Percentiles rank a stretch among this genome's conserved stretches.
Conservation (phyloP, 2,113 vertebrate species). For the Aldabrachelys gigantea region DNA sequence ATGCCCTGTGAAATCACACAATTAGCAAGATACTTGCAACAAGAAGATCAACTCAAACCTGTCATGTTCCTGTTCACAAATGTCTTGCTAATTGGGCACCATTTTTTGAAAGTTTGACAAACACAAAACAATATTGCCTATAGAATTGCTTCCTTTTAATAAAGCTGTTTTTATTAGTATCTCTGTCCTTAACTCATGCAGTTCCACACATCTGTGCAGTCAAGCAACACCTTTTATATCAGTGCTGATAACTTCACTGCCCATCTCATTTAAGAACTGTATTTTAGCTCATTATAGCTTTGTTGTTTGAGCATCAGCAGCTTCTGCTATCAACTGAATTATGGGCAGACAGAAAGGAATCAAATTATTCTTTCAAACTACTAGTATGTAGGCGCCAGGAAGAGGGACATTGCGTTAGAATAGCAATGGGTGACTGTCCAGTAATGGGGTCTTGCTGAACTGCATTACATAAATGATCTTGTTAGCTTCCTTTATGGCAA, state of each 20-base stretch:
- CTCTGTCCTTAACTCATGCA: background rate
- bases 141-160: background rate
- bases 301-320: accelerated
- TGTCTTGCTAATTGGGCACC: background rate
- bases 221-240: background rate
- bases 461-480: background rate
- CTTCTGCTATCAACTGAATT: background rate
- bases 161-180: background rate
- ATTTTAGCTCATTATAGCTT: background rate
- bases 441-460: background rate
- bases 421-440: background rate
- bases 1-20: background rate
- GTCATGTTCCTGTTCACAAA: background rate
- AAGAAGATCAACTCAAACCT: background rate
- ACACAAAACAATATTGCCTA: background rate
- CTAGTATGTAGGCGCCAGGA: accelerated
- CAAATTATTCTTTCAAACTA: background rate
- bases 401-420: background rate
- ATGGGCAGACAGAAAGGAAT: background rate
- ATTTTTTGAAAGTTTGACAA: background rate
- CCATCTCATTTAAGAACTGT: background rate
- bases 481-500: background rate
- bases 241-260: background rate
- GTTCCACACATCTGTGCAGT: background rate
- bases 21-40: background rate